These are phyloP conservation scores for Plecturocebus donacophilus DNA, from an alignment of 2,113 vertebrate genomes.

Conservation along the genomic window DNA sequence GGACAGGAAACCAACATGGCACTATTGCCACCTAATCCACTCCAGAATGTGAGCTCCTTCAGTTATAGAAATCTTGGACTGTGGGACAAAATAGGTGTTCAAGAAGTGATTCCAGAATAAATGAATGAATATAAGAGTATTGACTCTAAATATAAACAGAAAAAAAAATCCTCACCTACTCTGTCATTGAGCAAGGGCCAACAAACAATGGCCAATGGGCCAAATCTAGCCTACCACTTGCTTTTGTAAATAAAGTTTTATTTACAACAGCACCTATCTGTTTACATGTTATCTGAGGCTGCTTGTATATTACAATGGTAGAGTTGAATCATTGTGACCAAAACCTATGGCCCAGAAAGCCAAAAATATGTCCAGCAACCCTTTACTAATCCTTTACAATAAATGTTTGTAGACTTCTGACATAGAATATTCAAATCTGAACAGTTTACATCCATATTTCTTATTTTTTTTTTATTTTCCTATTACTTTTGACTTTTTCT, in stretches of 20 bases:
- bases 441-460: background rate
- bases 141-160: background rate
- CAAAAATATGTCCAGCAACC: background rate
- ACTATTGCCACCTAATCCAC: background rate
- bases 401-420: background rate
- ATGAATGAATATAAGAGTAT: background rate
- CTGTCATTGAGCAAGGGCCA: background rate
- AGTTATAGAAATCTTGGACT: background rate
- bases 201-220: background rate
- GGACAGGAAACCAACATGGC: background rate
- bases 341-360: background rate
- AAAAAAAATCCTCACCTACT: background rate
- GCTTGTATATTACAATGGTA: background rate
- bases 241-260: background rate
- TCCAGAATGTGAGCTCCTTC: background rate
- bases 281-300: background rate
- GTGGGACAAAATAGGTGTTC: background rate
- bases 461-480: conserved; percentile 18
- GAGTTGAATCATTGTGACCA: background rate
- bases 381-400: background rate
- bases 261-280: background rate
- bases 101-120: background rate
- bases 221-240: background rate
- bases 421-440: background rate
- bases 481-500: background rate